These are phyloP conservation scores for Haliclystus octoradiatus DNA, from an alignment of 30 jellyfish, hydroid and myxozoan genomes.

Conservation along the genomic window DNA sequence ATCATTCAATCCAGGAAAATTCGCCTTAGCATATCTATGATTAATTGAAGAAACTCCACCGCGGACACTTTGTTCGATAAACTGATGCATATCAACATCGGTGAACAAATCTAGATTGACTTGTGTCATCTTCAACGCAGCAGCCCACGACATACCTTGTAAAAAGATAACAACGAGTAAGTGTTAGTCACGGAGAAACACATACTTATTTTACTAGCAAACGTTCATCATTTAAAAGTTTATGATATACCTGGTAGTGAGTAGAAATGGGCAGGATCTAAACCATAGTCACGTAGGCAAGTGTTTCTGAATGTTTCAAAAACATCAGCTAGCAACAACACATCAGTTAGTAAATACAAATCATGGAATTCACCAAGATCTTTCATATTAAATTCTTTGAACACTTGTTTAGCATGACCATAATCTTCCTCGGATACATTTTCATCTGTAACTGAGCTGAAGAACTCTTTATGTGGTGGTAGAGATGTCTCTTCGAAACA, in stretches of 20 bases:
- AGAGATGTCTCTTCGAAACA: constrained; percentile 11
- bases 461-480: constrained; percentile 22
- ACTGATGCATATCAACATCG: too few relatives aligned
- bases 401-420: too few relatives aligned
- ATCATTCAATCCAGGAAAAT: constrained; percentile 1
- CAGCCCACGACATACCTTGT: constrained; percentile 10
- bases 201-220: too few relatives aligned
- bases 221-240: too few relatives aligned
- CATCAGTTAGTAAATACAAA: constrained; percentile 19
- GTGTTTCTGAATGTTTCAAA: constrained; percentile 9
- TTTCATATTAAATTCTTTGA: too few relatives aligned
- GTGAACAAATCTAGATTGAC: not conserved
- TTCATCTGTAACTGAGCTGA: constrained; percentile 3
- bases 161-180: constrained; percentile 4
- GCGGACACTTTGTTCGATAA: too few relatives aligned
- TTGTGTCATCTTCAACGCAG: constrained; percentile 22
- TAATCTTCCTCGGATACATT: constrained; percentile 6
- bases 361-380: constrained; percentile 20
- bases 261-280: too few relatives aligned
- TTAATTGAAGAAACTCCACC: too few relatives aligned
- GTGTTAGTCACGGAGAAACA: too few relatives aligned
- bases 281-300: too few relatives aligned
- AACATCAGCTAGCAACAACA: constrained; percentile 15
- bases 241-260: too few relatives aligned
- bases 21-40: constrained; percentile 30